Evolutionary conservation across 2,797 vertebrate species (phyloP).

Genomic region (Pangasius djambal): DNA sequence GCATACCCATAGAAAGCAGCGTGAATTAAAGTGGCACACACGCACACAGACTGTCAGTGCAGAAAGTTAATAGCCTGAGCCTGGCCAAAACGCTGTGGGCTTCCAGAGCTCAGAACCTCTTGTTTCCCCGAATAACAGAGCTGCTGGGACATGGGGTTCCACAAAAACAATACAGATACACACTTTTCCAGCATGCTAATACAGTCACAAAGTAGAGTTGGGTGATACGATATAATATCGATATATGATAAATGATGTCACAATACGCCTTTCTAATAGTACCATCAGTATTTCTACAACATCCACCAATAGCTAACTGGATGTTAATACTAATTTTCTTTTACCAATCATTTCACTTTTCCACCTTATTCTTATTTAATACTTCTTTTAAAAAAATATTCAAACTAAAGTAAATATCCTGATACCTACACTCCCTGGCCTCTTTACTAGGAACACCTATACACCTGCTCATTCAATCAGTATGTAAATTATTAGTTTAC

Average conservation of each 20-base stretch:
- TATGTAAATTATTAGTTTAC: neutral
- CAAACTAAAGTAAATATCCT: neutral
- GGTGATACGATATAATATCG: neutral
- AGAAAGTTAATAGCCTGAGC: slow-evolving; percentile 63
- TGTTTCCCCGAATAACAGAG: slow-evolving; percentile 73
- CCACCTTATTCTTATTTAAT: no score
- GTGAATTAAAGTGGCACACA: slow-evolving; percentile 62
- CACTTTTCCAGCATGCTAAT: slow-evolving; percentile 66
- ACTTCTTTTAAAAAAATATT: neutral
- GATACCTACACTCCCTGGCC: neutral
- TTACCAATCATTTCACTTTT: neutral
- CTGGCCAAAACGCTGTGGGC: slow-evolving; percentile 55
- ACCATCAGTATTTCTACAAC: neutral
- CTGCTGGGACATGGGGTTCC: slow-evolving; percentile 58
- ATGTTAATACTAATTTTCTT: neutral
- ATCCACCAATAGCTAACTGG: neutral
- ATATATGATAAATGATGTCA: neutral
- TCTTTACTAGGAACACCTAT: neutral
- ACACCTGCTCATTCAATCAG: neutral
- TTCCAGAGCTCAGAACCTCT: slow-evolving; percentile 56
- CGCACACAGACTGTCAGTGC: slow-evolving; percentile 42
- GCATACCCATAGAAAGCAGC: slow-evolving; percentile 58
- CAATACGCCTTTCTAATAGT: neutral
- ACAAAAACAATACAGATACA: slow-evolving; percentile 54
- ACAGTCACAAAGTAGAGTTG: neutral